phyloP scores from a whole-genome alignment of 2,797 vertebrate genomes.

The Salarias fasciatus region DNA sequence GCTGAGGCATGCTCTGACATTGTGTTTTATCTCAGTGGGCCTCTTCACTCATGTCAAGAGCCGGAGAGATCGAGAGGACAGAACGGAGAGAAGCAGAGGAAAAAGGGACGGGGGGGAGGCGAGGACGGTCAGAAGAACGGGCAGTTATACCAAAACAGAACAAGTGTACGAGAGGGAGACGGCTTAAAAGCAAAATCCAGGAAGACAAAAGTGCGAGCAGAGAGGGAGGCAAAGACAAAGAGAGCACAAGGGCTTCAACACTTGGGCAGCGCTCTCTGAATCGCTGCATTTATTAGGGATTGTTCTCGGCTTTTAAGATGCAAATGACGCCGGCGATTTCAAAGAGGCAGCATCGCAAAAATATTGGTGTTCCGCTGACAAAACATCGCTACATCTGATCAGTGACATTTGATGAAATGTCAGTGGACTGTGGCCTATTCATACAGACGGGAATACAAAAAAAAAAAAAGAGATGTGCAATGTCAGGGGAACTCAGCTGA shows the following conservation, averaged over 20 bases:
- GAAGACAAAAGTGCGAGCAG: slow-evolving; percentile 12
- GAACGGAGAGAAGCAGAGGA: slow-evolving; percentile 9
- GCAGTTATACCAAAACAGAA: slow-evolving; percentile 20
- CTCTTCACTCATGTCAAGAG: slow-evolving; percentile 67
- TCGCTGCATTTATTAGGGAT: not conserved
- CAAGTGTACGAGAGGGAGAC: slow-evolving; percentile 1
- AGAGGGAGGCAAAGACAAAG: slow-evolving; percentile 15
- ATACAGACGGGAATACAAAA: not conserved
- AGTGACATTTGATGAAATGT: slow-evolving; percentile 49
- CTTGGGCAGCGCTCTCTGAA: slow-evolving; percentile 7
- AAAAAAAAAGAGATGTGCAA: slow-evolving; percentile 1
- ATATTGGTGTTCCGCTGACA: slow-evolving; percentile 1
- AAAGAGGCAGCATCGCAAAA: slow-evolving; percentile 5
- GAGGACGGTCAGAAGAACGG: slow-evolving; percentile 35
- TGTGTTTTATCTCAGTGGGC: slow-evolving; percentile 74
- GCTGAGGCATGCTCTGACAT: slow-evolving; percentile 74
- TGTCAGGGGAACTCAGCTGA: slow-evolving; percentile 16
- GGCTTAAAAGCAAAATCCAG: slow-evolving; percentile 25
- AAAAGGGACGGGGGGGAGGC: too few species aligned
- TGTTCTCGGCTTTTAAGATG: not conserved
- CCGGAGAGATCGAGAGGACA: slow-evolving; percentile 32
- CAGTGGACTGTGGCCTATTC: slow-evolving; percentile 13
- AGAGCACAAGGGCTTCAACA: slow-evolving; percentile 1
- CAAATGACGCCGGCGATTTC: not conserved
- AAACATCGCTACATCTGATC: slow-evolving; percentile 19